Conservation (phyloP, 2,113 vertebrate genomes). For the Lanius collurio region DNA sequence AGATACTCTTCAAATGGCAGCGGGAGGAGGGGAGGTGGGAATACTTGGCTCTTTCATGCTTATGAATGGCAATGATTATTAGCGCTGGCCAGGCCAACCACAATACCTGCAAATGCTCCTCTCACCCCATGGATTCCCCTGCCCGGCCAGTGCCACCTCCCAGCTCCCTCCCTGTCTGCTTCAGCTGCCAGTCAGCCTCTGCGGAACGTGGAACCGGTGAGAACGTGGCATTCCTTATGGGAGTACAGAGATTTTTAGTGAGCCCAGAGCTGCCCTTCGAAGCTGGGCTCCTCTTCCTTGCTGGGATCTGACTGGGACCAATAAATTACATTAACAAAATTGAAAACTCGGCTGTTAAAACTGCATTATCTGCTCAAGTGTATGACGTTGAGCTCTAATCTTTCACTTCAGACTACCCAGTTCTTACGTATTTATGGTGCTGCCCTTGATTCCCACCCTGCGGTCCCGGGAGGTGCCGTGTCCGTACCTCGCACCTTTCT, state of each 20-base stretch:
- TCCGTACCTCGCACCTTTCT: neutral
- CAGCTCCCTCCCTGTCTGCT: neutral
- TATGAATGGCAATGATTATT: neutral
- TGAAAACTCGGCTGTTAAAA: neutral
- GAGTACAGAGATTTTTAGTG: accelerated
- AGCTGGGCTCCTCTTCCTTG: neutral
- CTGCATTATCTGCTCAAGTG: accelerated
- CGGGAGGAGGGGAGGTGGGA: neutral
- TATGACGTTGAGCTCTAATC: neutral
- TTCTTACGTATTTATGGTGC: accelerated
- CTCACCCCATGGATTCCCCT: neutral
- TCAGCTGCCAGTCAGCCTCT: neutral
- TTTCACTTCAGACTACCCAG: accelerated
- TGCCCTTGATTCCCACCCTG: neutral
- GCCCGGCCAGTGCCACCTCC: neutral
- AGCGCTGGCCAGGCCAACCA: neutral
- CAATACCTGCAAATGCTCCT: neutral
- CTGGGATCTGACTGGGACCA: neutral
- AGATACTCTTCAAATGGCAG: conserved; percentile 46
- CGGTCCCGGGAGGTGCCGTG: accelerated
- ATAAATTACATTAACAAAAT: neutral
- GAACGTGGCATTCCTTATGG: accelerated
- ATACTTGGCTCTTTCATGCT: neutral
- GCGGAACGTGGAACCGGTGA: accelerated
- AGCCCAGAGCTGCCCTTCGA: neutral